These are phyloP conservation scores for Actinia tenebrosa DNA, from an alignment of 64 coral and sea anemone species.

Conservation along the genomic window DNA sequence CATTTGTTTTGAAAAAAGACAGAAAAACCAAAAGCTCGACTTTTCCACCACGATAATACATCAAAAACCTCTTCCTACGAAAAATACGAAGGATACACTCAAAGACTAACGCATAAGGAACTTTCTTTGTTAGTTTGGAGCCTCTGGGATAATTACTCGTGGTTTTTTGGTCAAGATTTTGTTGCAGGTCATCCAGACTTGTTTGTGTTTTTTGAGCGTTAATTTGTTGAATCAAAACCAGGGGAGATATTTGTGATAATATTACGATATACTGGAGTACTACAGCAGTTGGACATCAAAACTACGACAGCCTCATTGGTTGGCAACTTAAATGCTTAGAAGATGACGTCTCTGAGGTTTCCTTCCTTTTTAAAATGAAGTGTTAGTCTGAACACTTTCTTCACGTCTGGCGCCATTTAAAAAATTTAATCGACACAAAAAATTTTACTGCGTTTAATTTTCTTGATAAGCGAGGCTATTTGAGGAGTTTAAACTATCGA, in stretches of 20 bases:
- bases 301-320: background rate
- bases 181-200: background rate
- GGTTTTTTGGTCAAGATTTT: background rate
- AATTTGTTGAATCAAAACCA: background rate
- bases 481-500: background rate
- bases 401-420: background rate
- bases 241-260: background rate
- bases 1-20: slow-evolving; percentile 43
- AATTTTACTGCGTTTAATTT: background rate
- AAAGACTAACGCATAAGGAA: background rate
- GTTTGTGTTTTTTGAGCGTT: background rate
- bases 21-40: background rate
- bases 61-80: background rate
- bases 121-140: background rate
- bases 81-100: background rate
- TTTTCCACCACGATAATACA: background rate
- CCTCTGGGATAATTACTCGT: background rate
- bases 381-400: background rate
- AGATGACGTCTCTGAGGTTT: background rate
- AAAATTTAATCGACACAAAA: background rate
- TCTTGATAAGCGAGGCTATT: background rate
- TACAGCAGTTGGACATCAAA: background rate
- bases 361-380: background rate
- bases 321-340: background rate
- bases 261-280: background rate